Base-by-base conservation (phyloP, 2,888 invertebrate genomes). In the Dyspetes luteomarginatus region DNA sequence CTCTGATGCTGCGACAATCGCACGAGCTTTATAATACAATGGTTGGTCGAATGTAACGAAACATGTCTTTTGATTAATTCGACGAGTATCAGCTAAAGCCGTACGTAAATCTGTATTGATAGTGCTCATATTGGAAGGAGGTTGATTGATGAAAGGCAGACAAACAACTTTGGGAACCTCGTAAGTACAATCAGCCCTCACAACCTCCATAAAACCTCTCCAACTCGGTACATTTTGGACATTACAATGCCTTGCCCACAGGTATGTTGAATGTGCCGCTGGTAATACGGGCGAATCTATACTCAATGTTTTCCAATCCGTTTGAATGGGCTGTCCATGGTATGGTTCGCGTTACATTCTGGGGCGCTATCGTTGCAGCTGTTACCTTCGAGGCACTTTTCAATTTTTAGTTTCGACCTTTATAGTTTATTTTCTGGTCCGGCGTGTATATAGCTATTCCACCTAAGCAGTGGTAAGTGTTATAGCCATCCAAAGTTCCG, bases 11-110 rank as follows among this genome's bases (percentile, higher is more conserved):
- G 50, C 82, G 9, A 86, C 81, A 64, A 86, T 87, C 22, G 69
- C 76, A 45, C 83, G 83, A 75, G 85, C 84, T 84, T 50, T 82
- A 15, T 52, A 78, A 80, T 87, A 87, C 19, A 88, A 73, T 9
- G 80, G 83, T 48, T 82, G 81, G 71, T 85, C 82, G 28, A 82
- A 84, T 5, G 82, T 83, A 24, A 85, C 73, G 24, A 85, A 65
- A 71, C 83, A 81, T 26, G 80, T 83, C 80, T 85, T 76, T 62
- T 85, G 82, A 36, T 78, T 69, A 7, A 82, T 19, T 36, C 24
- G n/a, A 28, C 26, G 3, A 65, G 67, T 30, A 45, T 82, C 75
- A 15, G 43, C 26, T 7, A 22, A 3, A 5, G 84, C 82, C 19
- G 12, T 24, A 43, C 28, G 73, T 30, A 80, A 45, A 72, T 78